Percentiles rank a stretch among this genome's conserved stretches.
Conservation (phyloP, 2,113 vertebrate species). For the Mola mola region DNA sequence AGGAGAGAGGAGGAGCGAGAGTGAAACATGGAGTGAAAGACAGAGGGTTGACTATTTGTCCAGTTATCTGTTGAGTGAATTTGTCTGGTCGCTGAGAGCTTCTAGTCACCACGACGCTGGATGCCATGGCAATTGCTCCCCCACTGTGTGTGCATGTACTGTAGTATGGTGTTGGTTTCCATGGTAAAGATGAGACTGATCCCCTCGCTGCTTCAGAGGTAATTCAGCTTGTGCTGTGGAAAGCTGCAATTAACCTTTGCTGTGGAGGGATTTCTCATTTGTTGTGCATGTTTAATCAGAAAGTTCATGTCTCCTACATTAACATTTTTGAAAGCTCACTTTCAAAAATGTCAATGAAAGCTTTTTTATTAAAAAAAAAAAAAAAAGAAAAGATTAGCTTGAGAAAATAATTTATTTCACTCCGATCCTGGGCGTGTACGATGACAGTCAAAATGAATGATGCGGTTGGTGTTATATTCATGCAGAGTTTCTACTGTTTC, state of each 20-base stretch:
- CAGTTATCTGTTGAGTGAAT: constrained; percentile 64
- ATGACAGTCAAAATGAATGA: constrained; percentile 52
- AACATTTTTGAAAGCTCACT: too few relatives aligned
- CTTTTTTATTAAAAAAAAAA: constrained; percentile 3
- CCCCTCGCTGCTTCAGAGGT: constrained; percentile 66
- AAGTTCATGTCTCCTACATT: constrained; percentile 23
- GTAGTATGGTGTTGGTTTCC: constrained; percentile 78
- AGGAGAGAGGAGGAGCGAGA: constrained; percentile 20
- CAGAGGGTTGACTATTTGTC: constrained; percentile 55
- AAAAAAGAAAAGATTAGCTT: background rate
- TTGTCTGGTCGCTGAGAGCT: constrained; percentile 59
- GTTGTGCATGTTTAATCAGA: constrained; percentile 16
- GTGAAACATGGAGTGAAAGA: constrained; percentile 43
- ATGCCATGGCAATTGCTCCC: constrained; percentile 76
- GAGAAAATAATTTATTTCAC: too few relatives aligned
- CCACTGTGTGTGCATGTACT: constrained; percentile 62
- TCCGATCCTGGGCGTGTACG: constrained; percentile 74
- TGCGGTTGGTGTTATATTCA: constrained; percentile 50
- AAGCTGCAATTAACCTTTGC: constrained; percentile 61
- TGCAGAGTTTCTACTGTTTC: constrained; percentile 52
- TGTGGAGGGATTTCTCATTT: constrained; percentile 58
- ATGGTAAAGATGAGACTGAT: constrained; percentile 78
- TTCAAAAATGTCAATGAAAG: too few relatives aligned
- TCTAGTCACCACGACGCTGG: constrained; percentile 61
- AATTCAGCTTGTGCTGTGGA: constrained; percentile 62